Evolutionary conservation across 2,888 invertebrate genomes (phyloP).

Genomic region (Strigamia maritima): DNA sequence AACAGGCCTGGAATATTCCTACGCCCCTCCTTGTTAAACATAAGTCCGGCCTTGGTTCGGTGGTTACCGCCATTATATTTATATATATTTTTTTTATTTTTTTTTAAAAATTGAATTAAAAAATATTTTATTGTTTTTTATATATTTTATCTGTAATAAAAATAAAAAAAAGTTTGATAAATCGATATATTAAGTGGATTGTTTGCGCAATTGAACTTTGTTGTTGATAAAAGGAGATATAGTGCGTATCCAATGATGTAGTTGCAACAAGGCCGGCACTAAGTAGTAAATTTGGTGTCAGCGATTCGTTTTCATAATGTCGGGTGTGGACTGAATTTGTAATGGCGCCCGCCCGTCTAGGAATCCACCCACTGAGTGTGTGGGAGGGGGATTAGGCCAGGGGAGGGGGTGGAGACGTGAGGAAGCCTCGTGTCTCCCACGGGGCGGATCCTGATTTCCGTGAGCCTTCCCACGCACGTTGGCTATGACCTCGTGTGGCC

Average conservation of each 20-base stretch:
- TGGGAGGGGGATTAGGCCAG: background rate
- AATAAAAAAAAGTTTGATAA: too few relatives aligned
- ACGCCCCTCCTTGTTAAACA: background rate
- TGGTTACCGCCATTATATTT: background rate
- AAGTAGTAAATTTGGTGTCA: background rate
- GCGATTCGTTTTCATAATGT: background rate
- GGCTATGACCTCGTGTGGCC: background rate
- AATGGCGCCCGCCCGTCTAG: slow-evolving; percentile 23
- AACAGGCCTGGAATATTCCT: background rate
- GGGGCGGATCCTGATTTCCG: slow-evolving; percentile 28
- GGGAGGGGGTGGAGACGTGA: background rate
- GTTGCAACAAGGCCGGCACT: too few relatives aligned
- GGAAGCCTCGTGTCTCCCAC: slow-evolving; percentile 8
- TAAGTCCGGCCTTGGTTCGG: background rate
- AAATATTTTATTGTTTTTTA: too few relatives aligned
- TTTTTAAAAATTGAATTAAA: background rate
- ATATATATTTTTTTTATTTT: background rate
- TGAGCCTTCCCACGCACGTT: slow-evolving; percentile 25
- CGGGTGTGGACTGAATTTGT: background rate
- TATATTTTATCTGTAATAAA: too few relatives aligned
- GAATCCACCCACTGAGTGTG: slow-evolving; percentile 11
- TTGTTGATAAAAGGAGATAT: too few relatives aligned
- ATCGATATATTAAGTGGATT: too few relatives aligned
- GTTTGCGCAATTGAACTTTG: too few relatives aligned
- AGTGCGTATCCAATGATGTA: too few relatives aligned